Conservation (phyloP, 2,113 vertebrate species). For the Argyrosomus japonicus region DNA sequence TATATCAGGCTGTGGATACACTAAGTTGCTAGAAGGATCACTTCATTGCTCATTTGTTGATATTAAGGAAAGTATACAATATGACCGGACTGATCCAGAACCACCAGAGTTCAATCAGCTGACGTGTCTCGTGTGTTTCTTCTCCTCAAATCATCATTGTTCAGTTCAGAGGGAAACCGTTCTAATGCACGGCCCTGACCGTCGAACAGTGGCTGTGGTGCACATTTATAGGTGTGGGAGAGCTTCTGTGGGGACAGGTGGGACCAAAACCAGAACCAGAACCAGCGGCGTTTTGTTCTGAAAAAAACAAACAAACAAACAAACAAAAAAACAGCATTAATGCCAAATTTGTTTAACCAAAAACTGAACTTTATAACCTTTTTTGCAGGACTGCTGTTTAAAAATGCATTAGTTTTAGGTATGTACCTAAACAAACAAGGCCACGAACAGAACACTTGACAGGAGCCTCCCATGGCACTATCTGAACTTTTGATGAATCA, state of each 20-base stretch:
- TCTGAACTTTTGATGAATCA: too few relatives aligned
- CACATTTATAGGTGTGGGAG: slow-evolving; percentile 94
- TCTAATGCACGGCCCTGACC: slow-evolving; percentile 93
- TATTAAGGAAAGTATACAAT: background rate
- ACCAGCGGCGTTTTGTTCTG: background rate
- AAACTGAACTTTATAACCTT: too few relatives aligned
- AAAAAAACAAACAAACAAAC: too few relatives aligned
- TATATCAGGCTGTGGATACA: background rate
- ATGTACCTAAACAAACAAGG: too few relatives aligned
- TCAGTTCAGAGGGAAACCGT: slow-evolving; percentile 96
- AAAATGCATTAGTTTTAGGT: too few relatives aligned
- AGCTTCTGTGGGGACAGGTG: slow-evolving; percentile 99
- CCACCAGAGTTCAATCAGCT: background rate
- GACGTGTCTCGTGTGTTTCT: background rate
- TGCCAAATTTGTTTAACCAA: rapidly evolving
- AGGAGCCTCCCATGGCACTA: too few relatives aligned
- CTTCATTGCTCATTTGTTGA: background rate
- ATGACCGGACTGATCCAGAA: background rate
- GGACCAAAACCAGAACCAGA: slow-evolving; percentile 51
- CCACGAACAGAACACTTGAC: too few relatives aligned
- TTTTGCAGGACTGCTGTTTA: too few relatives aligned
- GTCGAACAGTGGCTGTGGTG: slow-evolving; percentile 98
- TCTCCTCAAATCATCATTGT: slow-evolving; percentile 91
- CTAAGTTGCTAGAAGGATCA: background rate
- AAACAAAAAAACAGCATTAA: too few relatives aligned